Percentiles rank a stretch among this genome's conserved stretches.
phyloP scores from a whole-genome alignment of 2,113 vertebrate genomes.

The Dasypus novemcinctus region DNA sequence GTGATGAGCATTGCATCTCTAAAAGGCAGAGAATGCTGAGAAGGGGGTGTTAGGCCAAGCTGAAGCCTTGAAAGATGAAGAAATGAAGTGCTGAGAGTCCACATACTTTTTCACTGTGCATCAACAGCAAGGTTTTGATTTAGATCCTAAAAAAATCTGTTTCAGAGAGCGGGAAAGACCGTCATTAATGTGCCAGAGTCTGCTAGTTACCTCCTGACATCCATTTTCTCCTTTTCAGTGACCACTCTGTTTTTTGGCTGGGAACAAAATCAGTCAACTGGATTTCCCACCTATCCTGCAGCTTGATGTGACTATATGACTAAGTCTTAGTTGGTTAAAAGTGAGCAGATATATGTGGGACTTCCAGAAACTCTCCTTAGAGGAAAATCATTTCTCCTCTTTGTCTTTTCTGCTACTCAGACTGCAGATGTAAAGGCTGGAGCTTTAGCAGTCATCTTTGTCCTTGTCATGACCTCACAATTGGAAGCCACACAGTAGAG shows the following conservation, averaged over 20 bases:
- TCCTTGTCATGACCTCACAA: background rate
- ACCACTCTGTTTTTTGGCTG: background rate
- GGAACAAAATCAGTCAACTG: background rate
- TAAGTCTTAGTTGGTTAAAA: background rate
- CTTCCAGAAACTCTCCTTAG: slow-evolving; percentile 9
- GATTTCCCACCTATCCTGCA: background rate
- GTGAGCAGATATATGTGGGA: background rate
- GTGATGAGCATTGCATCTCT: background rate
- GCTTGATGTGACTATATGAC: background rate
- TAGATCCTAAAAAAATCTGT: background rate
- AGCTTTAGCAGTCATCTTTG: background rate
- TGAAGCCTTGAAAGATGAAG: no score
- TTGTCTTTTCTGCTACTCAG: background rate
- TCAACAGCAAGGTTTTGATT: background rate
- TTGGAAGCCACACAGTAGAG: background rate
- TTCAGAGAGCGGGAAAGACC: background rate
- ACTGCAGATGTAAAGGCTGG: background rate
- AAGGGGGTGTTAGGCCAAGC: background rate
- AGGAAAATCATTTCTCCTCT: background rate
- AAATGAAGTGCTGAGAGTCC: background rate
- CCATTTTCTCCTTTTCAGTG: background rate
- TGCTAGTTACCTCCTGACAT: background rate
- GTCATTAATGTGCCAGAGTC: background rate
- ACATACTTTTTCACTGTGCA: background rate
- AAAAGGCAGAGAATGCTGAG: background rate